phyloP scores from a whole-genome alignment of 2,888 invertebrate genomes.

The Ectemnius lituratus region DNA sequence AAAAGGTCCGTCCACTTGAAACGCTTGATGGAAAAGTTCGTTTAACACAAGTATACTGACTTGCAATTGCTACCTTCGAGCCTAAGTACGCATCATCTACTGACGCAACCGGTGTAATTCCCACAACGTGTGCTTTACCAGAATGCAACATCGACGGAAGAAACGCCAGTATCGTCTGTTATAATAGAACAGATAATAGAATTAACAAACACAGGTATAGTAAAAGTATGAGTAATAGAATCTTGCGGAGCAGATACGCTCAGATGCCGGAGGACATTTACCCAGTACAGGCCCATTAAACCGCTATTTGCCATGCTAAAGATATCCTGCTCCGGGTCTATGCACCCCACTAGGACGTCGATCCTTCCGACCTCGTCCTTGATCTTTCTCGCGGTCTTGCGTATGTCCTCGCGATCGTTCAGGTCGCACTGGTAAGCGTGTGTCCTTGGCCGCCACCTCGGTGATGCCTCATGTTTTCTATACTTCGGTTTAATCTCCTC shows the following conservation, averaged over 20 bases:
- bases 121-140: conserved; percentile 67
- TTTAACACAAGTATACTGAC: conserved; percentile 52
- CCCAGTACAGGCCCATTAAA: conserved; percentile 75
- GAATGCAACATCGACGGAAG: conserved; percentile 68
- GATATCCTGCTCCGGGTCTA: conserved; percentile 62
- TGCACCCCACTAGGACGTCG: conserved; percentile 72
- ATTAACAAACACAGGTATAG: not conserved
- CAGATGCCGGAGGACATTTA: conserved; percentile 26
- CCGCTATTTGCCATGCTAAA: conserved; percentile 68
- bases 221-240: not conserved
- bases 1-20: not conserved
- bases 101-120: conserved; percentile 70
- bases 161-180: conserved; percentile 72
- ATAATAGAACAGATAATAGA: not conserved
- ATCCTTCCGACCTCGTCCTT: conserved; percentile 68
- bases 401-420: conserved; percentile 63
- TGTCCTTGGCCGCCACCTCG: conserved; percentile 34
- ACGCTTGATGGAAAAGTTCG: not conserved
- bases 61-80: conserved; percentile 70
- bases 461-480: conserved; percentile 47
- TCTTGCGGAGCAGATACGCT: not conserved
- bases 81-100: conserved; percentile 67
- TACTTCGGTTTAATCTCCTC: conserved; percentile 53
- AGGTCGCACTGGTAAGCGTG: conserved; percentile 68
- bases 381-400: conserved; percentile 62